Percentiles rank a stretch among this genome's conserved stretches.
These are phyloP conservation scores for Hirtodrosophila trivittata DNA, from an alignment of 2,888 invertebrate species.

Conservation along the genomic window DNA sequence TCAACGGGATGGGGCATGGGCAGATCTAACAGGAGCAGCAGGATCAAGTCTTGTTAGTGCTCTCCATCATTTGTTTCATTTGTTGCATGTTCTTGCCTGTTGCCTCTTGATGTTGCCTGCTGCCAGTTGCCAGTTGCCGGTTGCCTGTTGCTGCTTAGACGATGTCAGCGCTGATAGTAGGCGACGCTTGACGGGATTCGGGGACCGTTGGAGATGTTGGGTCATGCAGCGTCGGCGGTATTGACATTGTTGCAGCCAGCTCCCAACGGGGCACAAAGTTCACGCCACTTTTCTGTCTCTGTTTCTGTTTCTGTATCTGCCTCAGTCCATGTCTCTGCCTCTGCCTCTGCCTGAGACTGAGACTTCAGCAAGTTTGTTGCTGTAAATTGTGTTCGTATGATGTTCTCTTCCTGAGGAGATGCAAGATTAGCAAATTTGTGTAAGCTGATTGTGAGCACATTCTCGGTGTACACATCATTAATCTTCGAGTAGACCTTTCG, in stretches of 20 bases:
- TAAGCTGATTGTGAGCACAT: conserved; percentile 63
- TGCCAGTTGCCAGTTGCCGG: conserved; percentile 18
- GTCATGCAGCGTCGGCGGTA: conserved; percentile 48
- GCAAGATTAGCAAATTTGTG: conserved; percentile 69
- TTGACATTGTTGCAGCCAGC: conserved; percentile 46
- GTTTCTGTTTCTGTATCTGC: conserved; percentile 13
- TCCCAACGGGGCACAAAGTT: conserved; percentile 64
- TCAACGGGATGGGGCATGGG: conserved; percentile 9
- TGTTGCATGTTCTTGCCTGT: conserved; percentile 48
- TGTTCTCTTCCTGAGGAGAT: conserved; percentile 53
- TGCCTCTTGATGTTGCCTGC: conserved; percentile 26
- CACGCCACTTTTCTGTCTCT: conserved; percentile 57
- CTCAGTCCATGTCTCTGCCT: conserved; percentile 5
- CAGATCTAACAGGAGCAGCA: conserved; percentile 62
- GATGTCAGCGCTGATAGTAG: conserved; percentile 71
- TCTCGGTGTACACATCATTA: conserved; percentile 64
- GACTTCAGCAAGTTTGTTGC: conserved; percentile 5
- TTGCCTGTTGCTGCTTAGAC: conserved; percentile 52
- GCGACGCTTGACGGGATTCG: conserved; percentile 54
- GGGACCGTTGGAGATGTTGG: too few relatives aligned
- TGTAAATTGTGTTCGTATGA: conserved; percentile 68
- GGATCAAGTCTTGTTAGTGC: conserved; percentile 66
- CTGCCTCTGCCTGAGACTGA: conserved; percentile 5
- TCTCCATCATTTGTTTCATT: conserved; percentile 47
- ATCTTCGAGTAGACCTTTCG: conserved; percentile 52